A percentile compares a stretch with the other conserved stretches of the same genome.
Evolutionary conservation across 2,113 vertebrate species (phyloP).

Genomic region (Dolichotis patagonum): DNA sequence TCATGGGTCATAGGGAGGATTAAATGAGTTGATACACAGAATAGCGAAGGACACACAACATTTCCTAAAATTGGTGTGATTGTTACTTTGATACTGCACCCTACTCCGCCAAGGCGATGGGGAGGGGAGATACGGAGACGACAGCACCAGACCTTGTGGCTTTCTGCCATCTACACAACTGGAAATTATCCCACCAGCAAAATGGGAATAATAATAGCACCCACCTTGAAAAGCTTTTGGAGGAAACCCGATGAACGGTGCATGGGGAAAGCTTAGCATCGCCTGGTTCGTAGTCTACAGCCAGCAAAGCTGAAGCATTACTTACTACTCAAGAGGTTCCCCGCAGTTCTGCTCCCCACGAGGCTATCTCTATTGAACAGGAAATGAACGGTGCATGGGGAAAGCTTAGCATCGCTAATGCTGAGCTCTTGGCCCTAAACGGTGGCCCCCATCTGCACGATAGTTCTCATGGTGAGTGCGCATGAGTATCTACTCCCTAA

Average conservation of each 20-base stretch:
- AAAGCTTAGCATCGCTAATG: accelerated
- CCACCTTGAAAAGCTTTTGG: neutral
- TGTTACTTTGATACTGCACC: neutral
- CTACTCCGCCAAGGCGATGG: accelerated
- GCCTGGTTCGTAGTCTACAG: accelerated
- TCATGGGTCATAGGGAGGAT: neutral
- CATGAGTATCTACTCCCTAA: neutral
- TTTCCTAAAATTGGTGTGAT: neutral
- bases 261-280: accelerated
- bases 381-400: too few relatives aligned
- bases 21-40: slow-evolving; percentile 29
- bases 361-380: neutral
- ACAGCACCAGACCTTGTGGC: neutral
- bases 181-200: neutral
- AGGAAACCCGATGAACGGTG: neutral
- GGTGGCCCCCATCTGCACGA: neutral
- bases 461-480: neutral
- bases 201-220: neutral
- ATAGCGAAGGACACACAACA: neutral
- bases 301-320: neutral
- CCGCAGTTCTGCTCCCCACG: accelerated
- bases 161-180: neutral
- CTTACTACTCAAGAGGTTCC: too few relatives aligned
- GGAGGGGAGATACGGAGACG: too few relatives aligned
- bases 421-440: neutral